Conservation (phyloP, 2,113 vertebrate genomes). For the Apaloderma vittatum region DNA sequence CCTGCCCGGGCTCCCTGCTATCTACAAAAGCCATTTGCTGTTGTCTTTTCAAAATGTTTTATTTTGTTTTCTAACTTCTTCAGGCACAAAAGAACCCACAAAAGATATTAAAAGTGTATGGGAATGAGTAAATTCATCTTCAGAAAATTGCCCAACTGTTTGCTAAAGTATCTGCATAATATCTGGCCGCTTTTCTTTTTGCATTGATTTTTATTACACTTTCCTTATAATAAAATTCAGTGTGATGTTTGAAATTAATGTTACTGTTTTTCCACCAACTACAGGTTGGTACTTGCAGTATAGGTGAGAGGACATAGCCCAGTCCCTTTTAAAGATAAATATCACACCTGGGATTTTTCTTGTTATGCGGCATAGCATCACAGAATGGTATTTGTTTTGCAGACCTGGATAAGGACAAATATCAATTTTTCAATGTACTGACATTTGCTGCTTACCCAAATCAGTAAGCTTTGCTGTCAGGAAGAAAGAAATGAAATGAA, state of each 20-base stretch:
- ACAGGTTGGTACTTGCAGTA: accelerated
- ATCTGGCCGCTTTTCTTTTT: background rate
- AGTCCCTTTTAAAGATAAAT: background rate
- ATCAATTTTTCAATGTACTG: background rate
- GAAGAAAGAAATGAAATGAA: background rate
- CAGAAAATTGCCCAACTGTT: background rate
- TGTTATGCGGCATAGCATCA: background rate
- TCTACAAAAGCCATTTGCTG: background rate
- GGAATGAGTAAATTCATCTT: background rate
- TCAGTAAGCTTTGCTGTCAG: background rate
- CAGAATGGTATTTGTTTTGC: background rate
- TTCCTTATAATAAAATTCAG: background rate
- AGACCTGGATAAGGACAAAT: background rate
- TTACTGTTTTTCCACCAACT: background rate
- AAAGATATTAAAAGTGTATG: background rate
- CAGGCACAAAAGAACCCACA: background rate
- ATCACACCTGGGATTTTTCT: background rate
- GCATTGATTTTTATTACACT: background rate
- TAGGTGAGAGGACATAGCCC: background rate
- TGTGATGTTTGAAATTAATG: background rate
- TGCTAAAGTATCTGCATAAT: background rate
- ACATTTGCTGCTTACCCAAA: background rate
- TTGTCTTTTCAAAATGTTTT: background rate
- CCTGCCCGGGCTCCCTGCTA: background rate
- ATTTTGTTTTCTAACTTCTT: background rate